These are phyloP conservation scores for Nomada lathburiana DNA, from an alignment of 2,888 invertebrate genomes.

Conservation along the genomic window DNA sequence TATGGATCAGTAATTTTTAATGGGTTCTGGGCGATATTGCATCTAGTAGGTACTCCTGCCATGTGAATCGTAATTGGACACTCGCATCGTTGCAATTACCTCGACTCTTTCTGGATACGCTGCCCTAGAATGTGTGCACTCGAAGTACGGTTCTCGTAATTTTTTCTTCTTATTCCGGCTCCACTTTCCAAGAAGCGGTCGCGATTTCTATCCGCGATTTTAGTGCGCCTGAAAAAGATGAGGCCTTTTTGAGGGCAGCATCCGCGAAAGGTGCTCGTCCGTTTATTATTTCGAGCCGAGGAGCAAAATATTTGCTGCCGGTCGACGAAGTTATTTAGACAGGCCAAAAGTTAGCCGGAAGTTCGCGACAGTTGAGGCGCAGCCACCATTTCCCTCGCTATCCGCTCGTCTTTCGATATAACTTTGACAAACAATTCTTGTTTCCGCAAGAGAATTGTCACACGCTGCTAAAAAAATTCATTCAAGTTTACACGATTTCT, in stretches of 20 bases:
- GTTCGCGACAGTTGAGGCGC: constrained; percentile 1
- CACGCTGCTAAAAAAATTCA: neutral
- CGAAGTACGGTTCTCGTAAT: constrained; percentile 11
- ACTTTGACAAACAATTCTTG: constrained; percentile 20
- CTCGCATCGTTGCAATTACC: constrained; percentile 43
- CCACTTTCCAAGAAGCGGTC: neutral
- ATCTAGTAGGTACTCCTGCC: neutral
- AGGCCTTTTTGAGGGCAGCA: neutral
- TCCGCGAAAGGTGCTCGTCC: neutral
- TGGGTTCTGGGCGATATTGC: neutral
- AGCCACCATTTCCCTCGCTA: constrained; percentile 27
- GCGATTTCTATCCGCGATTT: constrained; percentile 2
- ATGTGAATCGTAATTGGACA: constrained; percentile 39
- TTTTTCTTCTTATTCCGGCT: neutral
- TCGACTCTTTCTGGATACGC: constrained; percentile 16
- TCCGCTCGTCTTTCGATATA: neutral
- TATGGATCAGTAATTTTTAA: constrained; percentile 6
- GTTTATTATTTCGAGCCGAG: constrained; percentile 24
- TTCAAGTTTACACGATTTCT: neutral
- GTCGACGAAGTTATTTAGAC: constrained; percentile 7
- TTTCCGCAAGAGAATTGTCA: constrained; percentile 4
- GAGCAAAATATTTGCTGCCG: constrained; percentile 36
- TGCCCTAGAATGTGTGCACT: constrained; percentile 17
- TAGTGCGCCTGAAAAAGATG: neutral
- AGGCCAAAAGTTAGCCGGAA: constrained; percentile 29